Evolutionary conservation across 2,797 vertebrate species (phyloP).

Genomic region (Xenentodon cancila): DNA sequence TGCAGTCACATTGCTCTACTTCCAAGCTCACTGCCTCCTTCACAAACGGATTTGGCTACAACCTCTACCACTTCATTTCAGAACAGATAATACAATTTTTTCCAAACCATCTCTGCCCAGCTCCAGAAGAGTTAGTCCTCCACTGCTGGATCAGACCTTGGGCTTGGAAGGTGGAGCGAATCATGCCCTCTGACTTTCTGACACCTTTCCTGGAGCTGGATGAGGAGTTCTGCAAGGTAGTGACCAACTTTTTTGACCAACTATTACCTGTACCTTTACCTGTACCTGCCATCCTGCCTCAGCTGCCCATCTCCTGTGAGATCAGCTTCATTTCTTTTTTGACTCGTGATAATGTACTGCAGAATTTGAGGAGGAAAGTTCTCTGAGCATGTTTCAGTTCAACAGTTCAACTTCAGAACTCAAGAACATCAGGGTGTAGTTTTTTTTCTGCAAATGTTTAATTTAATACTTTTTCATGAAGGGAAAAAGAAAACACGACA

Average conservation of each 20-base stretch:
- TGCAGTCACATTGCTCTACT: slow-evolving; percentile 14
- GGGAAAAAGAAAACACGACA: too few species aligned
- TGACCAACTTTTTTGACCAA: not conserved
- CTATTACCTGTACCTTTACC: not conserved
- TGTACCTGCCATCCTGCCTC: not conserved
- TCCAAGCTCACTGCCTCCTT: slow-evolving; percentile 13
- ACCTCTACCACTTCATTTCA: not conserved
- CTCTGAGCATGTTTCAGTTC: too few species aligned
- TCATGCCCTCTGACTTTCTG: slow-evolving; percentile 83
- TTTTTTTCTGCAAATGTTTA: too few species aligned
- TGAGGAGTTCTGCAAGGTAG: slow-evolving; percentile 84
- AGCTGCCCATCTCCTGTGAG: too few species aligned
- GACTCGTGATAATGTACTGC: too few species aligned
- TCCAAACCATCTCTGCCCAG: not conserved
- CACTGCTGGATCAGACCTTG: slow-evolving; percentile 22
- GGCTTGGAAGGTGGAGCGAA: slow-evolving; percentile 39
- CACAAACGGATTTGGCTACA: slow-evolving; percentile 2
- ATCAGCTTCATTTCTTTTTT: too few species aligned
- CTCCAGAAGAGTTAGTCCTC: not conserved
- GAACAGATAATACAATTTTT: too few species aligned
- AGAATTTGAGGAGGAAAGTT: not conserved
- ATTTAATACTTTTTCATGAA: too few species aligned
- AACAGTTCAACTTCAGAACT: too few species aligned
- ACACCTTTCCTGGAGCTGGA: slow-evolving; percentile 84
- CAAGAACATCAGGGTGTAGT: too few species aligned